Conservation (phyloP, 2,888 invertebrate genomes). For the Calliopum simillimum region DNA sequence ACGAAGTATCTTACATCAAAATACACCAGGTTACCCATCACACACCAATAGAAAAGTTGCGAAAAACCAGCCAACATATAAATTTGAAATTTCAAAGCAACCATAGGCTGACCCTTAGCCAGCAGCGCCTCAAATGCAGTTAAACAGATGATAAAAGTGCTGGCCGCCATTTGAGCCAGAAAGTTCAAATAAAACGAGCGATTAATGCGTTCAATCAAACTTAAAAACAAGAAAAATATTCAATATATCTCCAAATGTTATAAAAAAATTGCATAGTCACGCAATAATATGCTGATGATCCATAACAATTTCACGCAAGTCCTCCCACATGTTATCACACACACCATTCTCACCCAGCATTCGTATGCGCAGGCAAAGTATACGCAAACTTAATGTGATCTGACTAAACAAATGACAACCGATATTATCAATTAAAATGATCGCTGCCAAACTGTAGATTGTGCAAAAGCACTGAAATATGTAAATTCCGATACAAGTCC, state of each 20-base stretch:
- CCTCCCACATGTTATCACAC: slow-evolving; percentile 37
- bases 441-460: slow-evolving; percentile 48
- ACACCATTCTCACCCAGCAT: slow-evolving; percentile 42
- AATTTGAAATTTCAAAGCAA: slow-evolving; percentile 56
- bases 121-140: slow-evolving; percentile 58
- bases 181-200: slow-evolving; percentile 52
- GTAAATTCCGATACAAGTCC: slow-evolving; percentile 45
- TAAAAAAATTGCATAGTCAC: slow-evolving; percentile 40
- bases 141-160: slow-evolving; percentile 58
- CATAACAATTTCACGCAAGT: slow-evolving; percentile 49
- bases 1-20: slow-evolving; percentile 49
- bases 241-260: background rate
- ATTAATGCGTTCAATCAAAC: slow-evolving; percentile 51
- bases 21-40: slow-evolving; percentile 53
- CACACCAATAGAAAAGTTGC: slow-evolving; percentile 60
- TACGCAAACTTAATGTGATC: slow-evolving; percentile 55
- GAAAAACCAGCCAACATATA: slow-evolving; percentile 53
- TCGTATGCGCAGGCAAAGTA: slow-evolving; percentile 53
- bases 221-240: slow-evolving; percentile 18
- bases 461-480: slow-evolving; percentile 49
- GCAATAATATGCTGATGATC: slow-evolving; percentile 59
- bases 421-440: slow-evolving; percentile 53
- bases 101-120: slow-evolving; percentile 51
- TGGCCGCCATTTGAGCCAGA: slow-evolving; percentile 56
- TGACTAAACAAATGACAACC: slow-evolving; percentile 51